Evolutionary conservation across 2,888 invertebrate genomes (phyloP), one percentile per base, ranked within the genome.

Genomic region (Parnassius orleans): DNA sequence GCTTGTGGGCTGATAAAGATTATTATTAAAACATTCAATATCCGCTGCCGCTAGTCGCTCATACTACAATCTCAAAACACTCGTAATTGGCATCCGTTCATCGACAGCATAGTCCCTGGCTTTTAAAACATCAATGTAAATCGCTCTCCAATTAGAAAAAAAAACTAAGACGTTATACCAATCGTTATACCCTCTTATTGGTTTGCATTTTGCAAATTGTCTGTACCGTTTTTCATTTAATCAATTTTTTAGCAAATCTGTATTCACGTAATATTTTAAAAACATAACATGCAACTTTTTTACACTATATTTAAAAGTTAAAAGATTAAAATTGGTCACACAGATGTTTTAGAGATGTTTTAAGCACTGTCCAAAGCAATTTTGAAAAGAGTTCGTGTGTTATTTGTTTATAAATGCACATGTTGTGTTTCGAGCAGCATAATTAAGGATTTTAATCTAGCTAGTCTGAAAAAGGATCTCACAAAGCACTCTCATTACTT

Each of bases 141-240:
- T 68, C 67, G 70, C 66, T 69, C 66, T 69, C 69, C 72, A 72
- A 72, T 72, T 71, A 71, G 66, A 65, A 66, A 66, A 68, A 68
- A 68, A 69, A 61, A 51, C 14, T 33, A 56, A 46, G 47, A 52
- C 24, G 7, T 14, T 10, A 12, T 52, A 53, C 53, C 43, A 24
- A 43, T 19, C 46, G 33, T 33, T 3, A 33, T 33, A 5, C 3
- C 33, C 33, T 33, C 33, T 33, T 33, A 7, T 33, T 33, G 5
- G 33, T 33, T 33, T 33, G 7, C 33, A 33, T 33, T 3, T 33
- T 7, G 33, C 33, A 33, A 33, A 33, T 5, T 33, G 33, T 33
- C 3, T 33, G 1, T 33, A 7, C 33, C 33, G 33, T 33, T 33
- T 3, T 33, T 33, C 33, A 33, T 33, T 33, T 7, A 33, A 33